Percentiles rank a stretch among this genome's conserved stretches.
Evolutionary conservation across 2,113 vertebrate species (phyloP).

Genomic region (Eulacestoma nigropectus): DNA sequence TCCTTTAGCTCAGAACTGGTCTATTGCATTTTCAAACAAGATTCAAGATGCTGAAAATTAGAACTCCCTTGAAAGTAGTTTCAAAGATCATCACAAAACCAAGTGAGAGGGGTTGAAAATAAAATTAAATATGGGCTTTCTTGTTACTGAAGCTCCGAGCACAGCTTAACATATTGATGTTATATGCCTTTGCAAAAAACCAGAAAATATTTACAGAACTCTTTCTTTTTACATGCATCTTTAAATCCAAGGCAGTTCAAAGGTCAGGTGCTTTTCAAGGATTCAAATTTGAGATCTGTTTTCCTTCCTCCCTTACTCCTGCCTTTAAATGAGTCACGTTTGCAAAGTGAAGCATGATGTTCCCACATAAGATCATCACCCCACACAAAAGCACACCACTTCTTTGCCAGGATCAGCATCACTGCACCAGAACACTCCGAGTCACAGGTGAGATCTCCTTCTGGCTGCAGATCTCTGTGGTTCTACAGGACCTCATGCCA

Average conservation of each 20-base stretch:
- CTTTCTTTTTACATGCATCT: not conserved
- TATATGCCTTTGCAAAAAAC: not conserved
- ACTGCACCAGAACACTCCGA: not conserved
- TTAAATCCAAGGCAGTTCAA: not conserved
- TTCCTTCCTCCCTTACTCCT: not conserved
- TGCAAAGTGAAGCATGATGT: not conserved
- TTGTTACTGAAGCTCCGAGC: not conserved
- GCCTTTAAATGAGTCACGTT: not conserved
- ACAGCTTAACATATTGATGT: not conserved
- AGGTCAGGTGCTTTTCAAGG: not conserved
- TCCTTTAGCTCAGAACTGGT: not conserved
- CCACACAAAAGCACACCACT: not conserved
- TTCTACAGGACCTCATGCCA: not conserved
- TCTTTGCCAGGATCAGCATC: not conserved
- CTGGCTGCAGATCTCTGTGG: not conserved
- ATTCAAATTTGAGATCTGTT: not conserved
- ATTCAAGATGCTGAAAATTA: not conserved
- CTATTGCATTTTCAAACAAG: not conserved
- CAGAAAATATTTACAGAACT: not conserved
- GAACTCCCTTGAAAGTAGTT: not conserved
- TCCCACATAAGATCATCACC: not conserved
- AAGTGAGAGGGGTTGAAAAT: not conserved
- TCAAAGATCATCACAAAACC: not conserved
- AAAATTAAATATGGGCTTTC: not conserved
- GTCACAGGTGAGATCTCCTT: not conserved